Conservation (phyloP, 2,113 vertebrate species). For the Sylvilagus bachmani region DNA sequence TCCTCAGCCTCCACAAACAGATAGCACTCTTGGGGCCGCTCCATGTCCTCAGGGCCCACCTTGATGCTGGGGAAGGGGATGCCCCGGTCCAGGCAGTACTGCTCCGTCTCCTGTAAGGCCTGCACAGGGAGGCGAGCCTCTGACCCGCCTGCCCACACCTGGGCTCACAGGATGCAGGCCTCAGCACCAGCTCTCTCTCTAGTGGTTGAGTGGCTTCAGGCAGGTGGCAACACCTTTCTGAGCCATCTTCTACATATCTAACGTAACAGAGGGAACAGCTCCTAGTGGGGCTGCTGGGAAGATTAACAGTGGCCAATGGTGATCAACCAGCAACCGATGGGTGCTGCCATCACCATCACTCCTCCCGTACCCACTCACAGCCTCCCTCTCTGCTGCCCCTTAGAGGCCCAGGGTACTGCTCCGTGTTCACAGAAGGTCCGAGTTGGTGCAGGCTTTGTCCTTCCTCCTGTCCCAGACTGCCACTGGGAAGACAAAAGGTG, state of each 20-base stretch:
- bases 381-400: not conserved
- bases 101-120: constrained; percentile 88
- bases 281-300: not conserved
- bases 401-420: not conserved
- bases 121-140: constrained; percentile 56
- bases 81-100: constrained; percentile 87
- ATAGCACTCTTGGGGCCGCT: constrained; percentile 88
- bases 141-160: not conserved
- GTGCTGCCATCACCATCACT: not conserved
- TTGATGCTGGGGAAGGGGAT: constrained; percentile 89
- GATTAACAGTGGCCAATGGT: not conserved
- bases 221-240: not conserved
- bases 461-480: not conserved
- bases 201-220: not conserved
- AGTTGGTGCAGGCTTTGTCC: not conserved
- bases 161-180: not conserved
- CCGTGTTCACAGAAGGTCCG: not conserved
- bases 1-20: constrained; percentile 85
- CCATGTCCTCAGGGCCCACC: constrained; percentile 82
- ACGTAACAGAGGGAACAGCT: not conserved
- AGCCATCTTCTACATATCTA: not conserved
- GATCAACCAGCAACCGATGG: not conserved
- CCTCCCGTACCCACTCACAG: too few relatives aligned
- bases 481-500: not conserved
- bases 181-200: not conserved